These are phyloP conservation scores for Ctena decussata DNA, from an alignment of 2,888 invertebrate genomes.

Conservation along the genomic window DNA sequence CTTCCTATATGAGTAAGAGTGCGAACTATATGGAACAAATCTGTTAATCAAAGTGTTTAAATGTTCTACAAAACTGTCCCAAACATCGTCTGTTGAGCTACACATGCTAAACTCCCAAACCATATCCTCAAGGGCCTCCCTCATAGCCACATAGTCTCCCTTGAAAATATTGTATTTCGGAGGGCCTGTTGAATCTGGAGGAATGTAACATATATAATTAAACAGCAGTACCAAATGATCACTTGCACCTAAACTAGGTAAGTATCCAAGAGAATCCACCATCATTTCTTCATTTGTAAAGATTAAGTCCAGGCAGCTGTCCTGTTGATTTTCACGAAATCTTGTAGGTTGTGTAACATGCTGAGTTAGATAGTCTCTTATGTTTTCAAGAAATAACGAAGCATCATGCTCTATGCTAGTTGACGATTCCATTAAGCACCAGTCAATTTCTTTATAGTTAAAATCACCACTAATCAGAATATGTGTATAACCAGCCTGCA, in stretches of 20 bases:
- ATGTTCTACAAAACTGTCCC: no score
- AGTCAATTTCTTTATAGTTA: constrained; percentile 3
- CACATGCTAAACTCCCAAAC: not conserved
- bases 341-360: constrained; percentile 10
- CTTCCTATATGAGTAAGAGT: no score
- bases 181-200: not conserved
- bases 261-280: not conserved
- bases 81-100: no score
- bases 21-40: no score
- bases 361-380: constrained; percentile 8
- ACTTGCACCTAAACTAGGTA: not conserved
- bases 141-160: constrained; percentile 13
- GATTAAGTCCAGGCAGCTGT: constrained; percentile 2
- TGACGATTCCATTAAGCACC: not conserved
- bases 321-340: not conserved
- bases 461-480: not conserved
- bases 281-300: not conserved
- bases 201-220: constrained; percentile 13
- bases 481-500: not conserved
- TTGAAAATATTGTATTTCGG: not conserved
- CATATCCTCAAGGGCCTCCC: not conserved
- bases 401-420: not conserved
- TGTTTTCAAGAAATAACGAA: not conserved
- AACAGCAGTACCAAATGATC: constrained; percentile 1
- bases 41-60: no score